These are phyloP conservation scores for Stenodera caucasica DNA, from an alignment of 2,888 invertebrate genomes.

Conservation along the genomic window DNA sequence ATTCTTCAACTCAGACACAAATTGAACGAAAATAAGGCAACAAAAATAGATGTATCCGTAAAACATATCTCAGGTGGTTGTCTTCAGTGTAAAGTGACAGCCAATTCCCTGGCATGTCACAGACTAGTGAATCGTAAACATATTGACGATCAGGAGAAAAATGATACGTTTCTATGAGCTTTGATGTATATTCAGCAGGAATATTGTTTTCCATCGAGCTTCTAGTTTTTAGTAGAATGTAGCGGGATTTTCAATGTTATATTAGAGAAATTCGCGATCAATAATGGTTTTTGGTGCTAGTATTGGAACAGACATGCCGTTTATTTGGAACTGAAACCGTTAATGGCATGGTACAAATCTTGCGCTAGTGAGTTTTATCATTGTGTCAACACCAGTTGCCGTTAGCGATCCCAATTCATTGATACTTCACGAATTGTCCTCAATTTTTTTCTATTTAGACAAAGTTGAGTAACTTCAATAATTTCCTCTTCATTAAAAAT, in stretches of 20 bases:
- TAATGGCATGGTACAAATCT: constrained; percentile 53
- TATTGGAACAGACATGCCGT: constrained; percentile 49
- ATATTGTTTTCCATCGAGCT: not conserved
- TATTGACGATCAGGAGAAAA: not conserved
- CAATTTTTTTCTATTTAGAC: not conserved
- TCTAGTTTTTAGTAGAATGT: too few relatives aligned
- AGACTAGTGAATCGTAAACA: not conserved
- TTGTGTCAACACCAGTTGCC: constrained; percentile 55
- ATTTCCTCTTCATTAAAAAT: too few relatives aligned
- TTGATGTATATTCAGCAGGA: not conserved
- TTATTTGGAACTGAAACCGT: constrained; percentile 49
- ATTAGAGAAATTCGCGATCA: too few relatives aligned
- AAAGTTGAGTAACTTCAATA: too few relatives aligned
- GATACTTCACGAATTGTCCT: constrained; percentile 32
- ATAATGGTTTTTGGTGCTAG: not conserved
- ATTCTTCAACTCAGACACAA: not conserved
- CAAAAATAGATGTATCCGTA: too few relatives aligned
- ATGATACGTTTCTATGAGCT: not conserved
- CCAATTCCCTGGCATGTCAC: not conserved
- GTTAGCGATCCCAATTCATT: constrained; percentile 46
- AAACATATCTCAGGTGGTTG: not conserved
- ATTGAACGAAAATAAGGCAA: not conserved
- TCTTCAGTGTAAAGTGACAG: not conserved
- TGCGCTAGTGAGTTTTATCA: constrained; percentile 50
- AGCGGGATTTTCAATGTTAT: too few relatives aligned